A percentile compares a stretch with the other conserved stretches of the same genome.
Conservation (phyloP, 2,113 vertebrate genomes). For the Dasypus novemcinctus region DNA sequence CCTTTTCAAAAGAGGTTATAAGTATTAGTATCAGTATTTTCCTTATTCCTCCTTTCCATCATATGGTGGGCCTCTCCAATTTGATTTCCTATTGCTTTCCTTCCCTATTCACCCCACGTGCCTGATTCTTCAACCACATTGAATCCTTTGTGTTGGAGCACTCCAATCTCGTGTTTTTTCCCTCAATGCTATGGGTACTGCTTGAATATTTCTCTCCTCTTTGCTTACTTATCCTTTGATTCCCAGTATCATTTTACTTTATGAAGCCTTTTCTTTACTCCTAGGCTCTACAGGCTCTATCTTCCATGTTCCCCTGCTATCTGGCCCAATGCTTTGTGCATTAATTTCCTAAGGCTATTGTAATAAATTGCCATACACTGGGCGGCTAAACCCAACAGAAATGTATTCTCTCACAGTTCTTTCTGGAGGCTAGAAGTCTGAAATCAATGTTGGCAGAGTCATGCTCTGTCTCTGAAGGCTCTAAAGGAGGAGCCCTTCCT, state of each 20-base stretch:
- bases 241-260: not conserved
- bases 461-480: too few species aligned
- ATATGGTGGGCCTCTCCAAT: not conserved
- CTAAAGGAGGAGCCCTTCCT: too few species aligned
- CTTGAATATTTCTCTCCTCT: not conserved
- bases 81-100: not conserved
- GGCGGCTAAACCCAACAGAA: too few species aligned
- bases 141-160: not conserved
- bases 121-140: not conserved
- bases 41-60: not conserved
- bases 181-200: not conserved
- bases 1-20: not conserved
- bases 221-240: not conserved
- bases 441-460: not conserved
- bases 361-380: too few species aligned
- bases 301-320: not conserved
- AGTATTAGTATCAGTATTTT: not conserved
- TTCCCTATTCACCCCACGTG: not conserved
- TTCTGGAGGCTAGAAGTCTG: too few species aligned
- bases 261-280: not conserved
- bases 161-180: not conserved
- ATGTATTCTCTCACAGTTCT: too few species aligned
- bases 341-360: too few species aligned
- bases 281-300: not conserved
- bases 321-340: not conserved